Percentiles rank a stretch among this genome's conserved stretches.
Evolutionary conservation across 2,888 invertebrate genomes (phyloP).

Genomic region (Meghimatium bilineatum): DNA sequence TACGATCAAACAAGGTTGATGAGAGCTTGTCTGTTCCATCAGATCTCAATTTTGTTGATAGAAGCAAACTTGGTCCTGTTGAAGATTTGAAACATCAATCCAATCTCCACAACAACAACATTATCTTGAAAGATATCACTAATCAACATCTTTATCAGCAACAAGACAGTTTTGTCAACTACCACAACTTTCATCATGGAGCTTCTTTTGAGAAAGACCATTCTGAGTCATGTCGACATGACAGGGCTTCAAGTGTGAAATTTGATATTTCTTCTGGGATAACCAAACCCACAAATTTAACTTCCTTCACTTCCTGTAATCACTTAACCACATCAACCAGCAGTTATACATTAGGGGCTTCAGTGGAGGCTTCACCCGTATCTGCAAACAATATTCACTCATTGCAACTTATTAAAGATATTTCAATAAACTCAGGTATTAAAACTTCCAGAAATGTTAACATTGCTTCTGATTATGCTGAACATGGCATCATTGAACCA

Average conservation of each 20-base stretch:
- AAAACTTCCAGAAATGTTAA: too few species aligned
- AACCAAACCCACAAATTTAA: background rate
- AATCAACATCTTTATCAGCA: background rate
- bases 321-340: background rate
- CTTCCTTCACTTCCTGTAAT: background rate
- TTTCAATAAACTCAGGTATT: too few species aligned
- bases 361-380: background rate
- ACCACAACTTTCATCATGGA: slow-evolving; percentile 7
- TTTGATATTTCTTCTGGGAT: background rate
- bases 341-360: background rate
- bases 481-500: background rate
- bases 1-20: background rate
- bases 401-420: too few species aligned
- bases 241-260: slow-evolving; percentile 21
- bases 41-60: background rate
- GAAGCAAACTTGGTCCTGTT: background rate
- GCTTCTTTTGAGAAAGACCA: slow-evolving; percentile 24
- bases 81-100: background rate
- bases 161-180: slow-evolving; percentile 24
- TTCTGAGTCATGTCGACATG: slow-evolving; percentile 27
- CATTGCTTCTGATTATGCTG: too few species aligned
- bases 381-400: background rate
- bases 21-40: background rate
- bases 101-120: background rate
- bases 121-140: slow-evolving; percentile 18